These are phyloP conservation scores for Cepaea nemoralis DNA, from an alignment of 1,140 invertebrate genomes.

Conservation along the genomic window DNA sequence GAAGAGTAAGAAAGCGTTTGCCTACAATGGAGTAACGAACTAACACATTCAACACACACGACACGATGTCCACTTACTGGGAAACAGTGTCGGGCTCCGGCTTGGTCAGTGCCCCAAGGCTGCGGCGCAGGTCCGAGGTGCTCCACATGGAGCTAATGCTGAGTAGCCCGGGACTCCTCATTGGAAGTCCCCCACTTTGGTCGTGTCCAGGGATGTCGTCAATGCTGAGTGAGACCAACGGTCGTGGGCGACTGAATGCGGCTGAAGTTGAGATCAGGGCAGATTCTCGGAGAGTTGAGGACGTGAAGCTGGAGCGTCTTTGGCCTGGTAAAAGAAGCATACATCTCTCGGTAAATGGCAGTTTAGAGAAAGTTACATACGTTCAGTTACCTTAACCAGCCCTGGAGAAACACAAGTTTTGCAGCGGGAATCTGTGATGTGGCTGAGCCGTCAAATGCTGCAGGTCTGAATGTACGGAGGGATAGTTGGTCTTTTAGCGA, in stretches of 20 bases:
- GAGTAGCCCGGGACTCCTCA: conserved; percentile 54
- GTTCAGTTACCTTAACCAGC: no score
- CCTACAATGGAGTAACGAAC: no score
- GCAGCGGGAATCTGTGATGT: no score
- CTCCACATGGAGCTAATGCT: conserved; percentile 60
- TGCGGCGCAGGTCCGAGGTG: conserved; percentile 49
- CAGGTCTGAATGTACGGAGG: no score
- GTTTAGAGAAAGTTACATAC: no score
- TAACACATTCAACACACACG: no score
- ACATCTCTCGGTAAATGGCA: no score
- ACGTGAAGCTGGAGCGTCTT: conserved; percentile 24
- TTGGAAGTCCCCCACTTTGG: not conserved
- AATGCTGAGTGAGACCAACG: conserved; percentile 19
- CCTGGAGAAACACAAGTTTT: no score
- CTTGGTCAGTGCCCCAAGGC: conserved; percentile 38
- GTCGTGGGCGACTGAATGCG: not conserved
- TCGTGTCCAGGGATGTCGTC: conserved; percentile 12
- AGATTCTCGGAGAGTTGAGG: not conserved
- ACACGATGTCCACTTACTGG: no score
- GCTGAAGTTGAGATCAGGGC: not conserved
- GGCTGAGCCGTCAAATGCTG: no score
- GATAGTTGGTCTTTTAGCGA: no score
- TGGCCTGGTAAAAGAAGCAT: conserved; percentile 19
- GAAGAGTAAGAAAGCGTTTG: no score
- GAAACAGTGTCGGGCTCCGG: conserved; percentile 36